These are phyloP conservation scores for Xestobium rufovillosum DNA, from an alignment of 2,888 invertebrate genomes.

Conservation along the genomic window DNA sequence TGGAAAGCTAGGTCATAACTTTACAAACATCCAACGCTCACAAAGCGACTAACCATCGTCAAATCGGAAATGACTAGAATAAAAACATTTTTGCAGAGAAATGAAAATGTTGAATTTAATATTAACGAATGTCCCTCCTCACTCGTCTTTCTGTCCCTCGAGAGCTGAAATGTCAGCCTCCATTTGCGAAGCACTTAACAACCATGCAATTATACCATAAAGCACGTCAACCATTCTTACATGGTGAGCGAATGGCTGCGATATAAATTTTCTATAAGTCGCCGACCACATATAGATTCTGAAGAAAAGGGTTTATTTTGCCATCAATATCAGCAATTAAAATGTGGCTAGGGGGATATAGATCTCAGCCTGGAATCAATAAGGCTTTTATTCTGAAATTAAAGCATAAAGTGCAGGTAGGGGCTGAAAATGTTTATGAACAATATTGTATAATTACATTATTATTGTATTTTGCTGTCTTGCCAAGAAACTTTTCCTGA, in stretches of 20 bases:
- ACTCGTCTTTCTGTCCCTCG: no score
- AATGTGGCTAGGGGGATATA: not conserved
- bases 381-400: not conserved
- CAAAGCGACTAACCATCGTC: no score
- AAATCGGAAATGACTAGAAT: no score
- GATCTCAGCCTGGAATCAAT: not conserved
- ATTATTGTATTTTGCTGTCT: no score
- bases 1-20: no score
- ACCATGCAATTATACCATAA: conserved; percentile 1
- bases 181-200: not conserved
- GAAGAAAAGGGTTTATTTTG: not conserved
- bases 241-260: not conserved
- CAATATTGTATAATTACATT: no score
- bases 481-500: no score
- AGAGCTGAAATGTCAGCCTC: not conserved
- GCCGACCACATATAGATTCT: conserved; percentile 1
- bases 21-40: no score
- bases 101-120: no score
- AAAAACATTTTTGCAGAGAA: no score
- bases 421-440: no score
- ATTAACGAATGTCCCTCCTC: no score
- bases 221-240: not conserved
- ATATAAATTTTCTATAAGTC: not conserved
- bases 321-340: not conserved
- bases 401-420: conserved; percentile 5